Percentiles rank a stretch among this genome's conserved stretches.
Conservation (phyloP, 1,140 invertebrate species). For the Zeugodacus cucurbitae region DNA sequence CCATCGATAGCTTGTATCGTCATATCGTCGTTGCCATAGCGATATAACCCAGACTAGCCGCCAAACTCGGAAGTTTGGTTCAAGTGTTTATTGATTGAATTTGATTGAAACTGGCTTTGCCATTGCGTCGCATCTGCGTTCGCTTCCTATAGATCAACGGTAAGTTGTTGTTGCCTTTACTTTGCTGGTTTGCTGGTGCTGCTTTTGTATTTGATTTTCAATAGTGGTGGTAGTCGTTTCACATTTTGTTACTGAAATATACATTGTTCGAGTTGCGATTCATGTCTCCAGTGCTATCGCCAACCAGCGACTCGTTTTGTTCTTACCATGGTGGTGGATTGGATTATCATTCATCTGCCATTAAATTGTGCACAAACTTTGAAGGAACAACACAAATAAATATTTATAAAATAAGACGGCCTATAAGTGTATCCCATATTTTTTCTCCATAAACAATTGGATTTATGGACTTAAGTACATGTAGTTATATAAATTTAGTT, state of each 20-base stretch:
- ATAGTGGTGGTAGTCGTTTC: not conserved
- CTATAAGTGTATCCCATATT: not conserved
- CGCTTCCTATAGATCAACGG: not conserved
- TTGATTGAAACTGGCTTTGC: not conserved
- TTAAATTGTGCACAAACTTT: not conserved
- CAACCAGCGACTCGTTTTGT: not conserved
- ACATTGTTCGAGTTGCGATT: not conserved
- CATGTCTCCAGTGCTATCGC: not conserved
- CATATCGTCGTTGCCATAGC: not conserved
- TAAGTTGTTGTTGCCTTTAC: not conserved
- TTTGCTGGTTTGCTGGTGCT: not conserved
- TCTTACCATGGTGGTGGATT: not conserved
- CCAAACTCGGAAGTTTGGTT: slow-evolving; percentile 8
- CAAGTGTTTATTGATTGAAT: slow-evolving; percentile 37
- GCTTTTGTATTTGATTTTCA: no score
- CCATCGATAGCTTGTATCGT: not conserved
- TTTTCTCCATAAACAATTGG: no score
- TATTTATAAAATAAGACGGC: not conserved
- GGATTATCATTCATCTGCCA: not conserved
- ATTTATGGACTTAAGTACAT: no score
- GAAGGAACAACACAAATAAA: not conserved
- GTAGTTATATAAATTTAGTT: no score
- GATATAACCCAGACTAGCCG: not conserved
- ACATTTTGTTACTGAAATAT: not conserved
- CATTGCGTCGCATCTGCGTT: no score